Conservation (phyloP, 92 coral and sea anemone species). For the Umimayanthus chanpuru region DNA sequence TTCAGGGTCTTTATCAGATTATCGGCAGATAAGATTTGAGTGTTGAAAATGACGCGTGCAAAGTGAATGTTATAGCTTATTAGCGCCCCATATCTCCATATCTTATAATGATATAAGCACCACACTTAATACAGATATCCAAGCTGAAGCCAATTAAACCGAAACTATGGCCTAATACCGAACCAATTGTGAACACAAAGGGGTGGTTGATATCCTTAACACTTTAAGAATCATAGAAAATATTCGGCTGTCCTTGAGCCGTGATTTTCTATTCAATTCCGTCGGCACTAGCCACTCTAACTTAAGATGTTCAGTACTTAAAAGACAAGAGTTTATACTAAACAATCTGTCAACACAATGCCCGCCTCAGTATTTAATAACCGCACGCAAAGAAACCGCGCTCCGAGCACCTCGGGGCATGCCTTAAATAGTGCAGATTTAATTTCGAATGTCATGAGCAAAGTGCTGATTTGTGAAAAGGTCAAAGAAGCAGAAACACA, state of each 20-base stretch:
- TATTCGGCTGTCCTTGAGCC: background rate
- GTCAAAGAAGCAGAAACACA: constrained; percentile 31
- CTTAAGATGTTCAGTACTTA: constrained; percentile 21
- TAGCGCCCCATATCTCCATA: constrained; percentile 7
- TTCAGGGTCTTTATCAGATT: constrained; percentile 15
- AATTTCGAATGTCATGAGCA: constrained; percentile 28
- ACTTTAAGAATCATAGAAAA: background rate
- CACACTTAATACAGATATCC: background rate
- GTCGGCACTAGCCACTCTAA: background rate
- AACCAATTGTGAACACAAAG: background rate
- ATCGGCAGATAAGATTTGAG: constrained; percentile 25
- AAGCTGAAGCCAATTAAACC: background rate
- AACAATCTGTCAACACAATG: constrained; percentile 35
- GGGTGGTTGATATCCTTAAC: background rate
- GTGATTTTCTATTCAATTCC: background rate
- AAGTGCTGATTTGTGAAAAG: constrained; percentile 36
- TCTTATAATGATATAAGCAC: constrained; percentile 27
- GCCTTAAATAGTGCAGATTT: constrained; percentile 24
- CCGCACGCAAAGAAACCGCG: constrained; percentile 38
- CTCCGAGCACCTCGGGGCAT: constrained; percentile 26
- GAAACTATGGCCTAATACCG: background rate
- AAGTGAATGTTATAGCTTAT: constrained; percentile 10
- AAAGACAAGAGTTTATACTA: constrained; percentile 29
- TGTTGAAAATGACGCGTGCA: constrained; percentile 34
- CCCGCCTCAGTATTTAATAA: constrained; percentile 45